Percentiles rank a stretch among this genome's conserved stretches.
These are phyloP conservation scores for Lottia scabra DNA, from an alignment of 2,888 invertebrate species.

Conservation along the genomic window DNA sequence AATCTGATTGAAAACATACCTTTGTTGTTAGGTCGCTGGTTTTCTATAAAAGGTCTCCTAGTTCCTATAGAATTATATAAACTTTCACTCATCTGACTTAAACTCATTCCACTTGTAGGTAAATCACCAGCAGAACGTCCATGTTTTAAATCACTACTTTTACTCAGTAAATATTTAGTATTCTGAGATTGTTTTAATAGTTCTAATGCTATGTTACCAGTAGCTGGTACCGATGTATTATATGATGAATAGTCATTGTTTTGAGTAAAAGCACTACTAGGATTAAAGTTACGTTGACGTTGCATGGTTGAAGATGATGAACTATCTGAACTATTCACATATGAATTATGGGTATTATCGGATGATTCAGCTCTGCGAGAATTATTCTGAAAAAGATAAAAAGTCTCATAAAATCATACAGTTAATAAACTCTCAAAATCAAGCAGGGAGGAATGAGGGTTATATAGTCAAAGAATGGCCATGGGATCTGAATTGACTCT, in stretches of 20 bases:
- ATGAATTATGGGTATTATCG: slow-evolving; percentile 28
- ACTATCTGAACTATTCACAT: slow-evolving; percentile 43
- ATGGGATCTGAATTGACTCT: too few relatives aligned
- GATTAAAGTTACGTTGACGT: slow-evolving; percentile 7
- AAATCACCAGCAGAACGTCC: slow-evolving; percentile 25
- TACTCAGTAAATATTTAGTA: slow-evolving; percentile 58
- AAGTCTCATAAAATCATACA: too few relatives aligned
- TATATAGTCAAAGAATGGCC: too few relatives aligned
- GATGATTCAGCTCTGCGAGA: background rate
- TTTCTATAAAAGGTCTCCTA: slow-evolving; percentile 17
- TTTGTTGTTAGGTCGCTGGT: slow-evolving; percentile 13
- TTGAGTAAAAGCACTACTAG: slow-evolving; percentile 16
- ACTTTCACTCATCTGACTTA: slow-evolving; percentile 53
- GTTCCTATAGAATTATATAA: slow-evolving; percentile 52
- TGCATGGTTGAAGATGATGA: slow-evolving; percentile 25
- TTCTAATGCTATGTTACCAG: slow-evolving; percentile 59
- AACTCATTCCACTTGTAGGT: slow-evolving; percentile 34
- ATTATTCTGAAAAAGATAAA: background rate
- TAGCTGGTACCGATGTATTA: slow-evolving; percentile 38
- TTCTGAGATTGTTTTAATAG: slow-evolving; percentile 62
- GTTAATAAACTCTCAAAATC: too few relatives aligned
- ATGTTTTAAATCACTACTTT: slow-evolving; percentile 33
- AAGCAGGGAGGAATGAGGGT: too few relatives aligned
- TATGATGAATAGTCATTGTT: slow-evolving; percentile 34
- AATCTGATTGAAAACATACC: slow-evolving; percentile 1